Conservation (phyloP, 2,113 vertebrate genomes). For the Oenanthe oenanthe region DNA sequence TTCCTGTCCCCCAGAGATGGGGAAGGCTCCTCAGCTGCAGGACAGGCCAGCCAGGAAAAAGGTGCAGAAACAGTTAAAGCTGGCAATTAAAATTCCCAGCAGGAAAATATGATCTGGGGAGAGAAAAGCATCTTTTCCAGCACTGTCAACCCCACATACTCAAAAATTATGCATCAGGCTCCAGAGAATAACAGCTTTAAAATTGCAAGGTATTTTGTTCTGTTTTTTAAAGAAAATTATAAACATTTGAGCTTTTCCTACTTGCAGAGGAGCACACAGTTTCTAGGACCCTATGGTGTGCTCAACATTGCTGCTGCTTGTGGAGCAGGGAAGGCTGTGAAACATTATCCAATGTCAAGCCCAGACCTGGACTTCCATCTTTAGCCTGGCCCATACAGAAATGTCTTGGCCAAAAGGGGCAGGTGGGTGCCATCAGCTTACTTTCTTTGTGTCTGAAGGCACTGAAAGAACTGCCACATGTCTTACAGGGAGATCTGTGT, state of each 20-base stretch:
- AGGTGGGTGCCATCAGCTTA: background rate
- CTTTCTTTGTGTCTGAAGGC: rapidly evolving
- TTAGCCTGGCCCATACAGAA: background rate
- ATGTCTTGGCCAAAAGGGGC: background rate
- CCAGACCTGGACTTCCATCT: background rate
- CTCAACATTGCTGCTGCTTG: background rate
- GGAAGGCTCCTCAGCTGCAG: background rate
- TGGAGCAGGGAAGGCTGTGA: background rate
- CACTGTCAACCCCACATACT: constrained; percentile 15
- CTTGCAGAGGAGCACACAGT: background rate
- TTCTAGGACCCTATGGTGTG: background rate
- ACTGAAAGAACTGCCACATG: rapidly evolving
- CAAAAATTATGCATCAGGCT: background rate
- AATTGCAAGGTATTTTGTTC: background rate
- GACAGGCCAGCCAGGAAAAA: background rate
- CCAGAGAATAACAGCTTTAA: background rate
- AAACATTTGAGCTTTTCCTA: constrained; percentile 6
- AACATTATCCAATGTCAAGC: background rate
- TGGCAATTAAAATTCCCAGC: background rate
- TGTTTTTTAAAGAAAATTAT: constrained; percentile 4
- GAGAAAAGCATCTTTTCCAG: constrained; percentile 28
- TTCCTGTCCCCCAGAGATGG: background rate
- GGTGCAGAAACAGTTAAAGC: background rate
- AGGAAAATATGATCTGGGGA: background rate
- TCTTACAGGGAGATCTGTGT: background rate